These are phyloP conservation scores for Poicephalus gulielmi DNA, from an alignment of 2,113 vertebrate species.

Conservation along the genomic window DNA sequence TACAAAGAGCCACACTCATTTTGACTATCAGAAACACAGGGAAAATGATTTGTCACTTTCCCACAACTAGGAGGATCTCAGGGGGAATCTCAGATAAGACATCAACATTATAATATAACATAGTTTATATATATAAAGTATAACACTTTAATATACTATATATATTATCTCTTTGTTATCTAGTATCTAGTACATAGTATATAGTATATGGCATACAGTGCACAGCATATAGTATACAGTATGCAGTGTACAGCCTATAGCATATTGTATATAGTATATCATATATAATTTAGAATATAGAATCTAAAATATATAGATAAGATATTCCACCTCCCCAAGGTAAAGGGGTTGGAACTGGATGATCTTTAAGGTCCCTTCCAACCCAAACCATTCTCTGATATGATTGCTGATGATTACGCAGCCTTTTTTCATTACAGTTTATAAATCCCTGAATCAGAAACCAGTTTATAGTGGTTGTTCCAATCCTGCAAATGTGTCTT, in stretches of 20 bases:
- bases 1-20: conserved; percentile 41
- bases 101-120: neutral
- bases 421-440: conserved; percentile 44
- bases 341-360: neutral
- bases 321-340: neutral
- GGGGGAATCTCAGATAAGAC: conserved; percentile 43
- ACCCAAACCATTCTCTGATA: neutral
- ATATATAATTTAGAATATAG: neutral
- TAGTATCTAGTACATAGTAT: neutral
- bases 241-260: neutral
- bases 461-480: conserved; percentile 11
- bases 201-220: no score
- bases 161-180: neutral
- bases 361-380: neutral
- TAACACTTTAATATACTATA: neutral
- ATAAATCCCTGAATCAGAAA: conserved; percentile 42
- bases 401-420: conserved; percentile 32
- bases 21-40: conserved; percentile 52
- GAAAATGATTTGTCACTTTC: conserved; percentile 62
- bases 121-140: neutral
- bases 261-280: neutral
- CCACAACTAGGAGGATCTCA: conserved; percentile 6
- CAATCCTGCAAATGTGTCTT: conserved; percentile 21
- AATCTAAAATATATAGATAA: neutral
- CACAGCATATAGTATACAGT: neutral